Conservation (phyloP, 2,888 invertebrate species). For the Cataglyphis livida region DNA sequence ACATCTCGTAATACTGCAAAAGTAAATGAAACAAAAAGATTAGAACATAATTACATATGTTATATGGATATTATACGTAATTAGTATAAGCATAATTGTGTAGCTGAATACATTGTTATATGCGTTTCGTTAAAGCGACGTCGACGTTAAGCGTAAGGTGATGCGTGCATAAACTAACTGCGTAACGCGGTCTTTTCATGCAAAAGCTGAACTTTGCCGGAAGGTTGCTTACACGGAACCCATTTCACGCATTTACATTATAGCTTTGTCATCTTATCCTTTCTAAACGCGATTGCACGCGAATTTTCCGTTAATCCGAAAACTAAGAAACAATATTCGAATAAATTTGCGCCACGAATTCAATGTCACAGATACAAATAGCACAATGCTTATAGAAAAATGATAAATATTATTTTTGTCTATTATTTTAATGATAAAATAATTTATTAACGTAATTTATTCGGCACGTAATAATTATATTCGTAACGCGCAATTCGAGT, state of each 20-base stretch:
- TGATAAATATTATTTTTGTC: not conserved
- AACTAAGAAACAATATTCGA: not conserved
- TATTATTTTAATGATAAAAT: not conserved
- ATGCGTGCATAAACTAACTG: constrained; percentile 48
- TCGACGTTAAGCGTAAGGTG: constrained; percentile 51
- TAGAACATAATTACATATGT: constrained; percentile 52
- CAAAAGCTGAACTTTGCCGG: constrained; percentile 51
- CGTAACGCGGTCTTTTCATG: constrained; percentile 42
- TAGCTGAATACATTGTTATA: constrained; percentile 22
- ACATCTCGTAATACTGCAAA: constrained; percentile 99
- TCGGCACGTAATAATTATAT: not conserved
- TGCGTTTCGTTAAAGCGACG: constrained; percentile 46
- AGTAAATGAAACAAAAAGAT: constrained; percentile 61
- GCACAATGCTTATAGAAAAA: not conserved
- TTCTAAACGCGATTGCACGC: not conserved
- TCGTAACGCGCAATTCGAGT: not conserved
- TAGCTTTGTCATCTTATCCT: constrained; percentile 29
- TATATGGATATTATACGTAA: constrained; percentile 39
- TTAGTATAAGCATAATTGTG: constrained; percentile 36
- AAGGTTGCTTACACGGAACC: constrained; percentile 42
- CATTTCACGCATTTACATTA: constrained; percentile 40
- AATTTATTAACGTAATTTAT: not conserved
- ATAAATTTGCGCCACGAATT: constrained; percentile 28
- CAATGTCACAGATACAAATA: not conserved
- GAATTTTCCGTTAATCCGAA: constrained; percentile 20